Evolutionary conservation across 2,113 vertebrate genomes (phyloP).

Genomic region (Dasyornis broadbenti): DNA sequence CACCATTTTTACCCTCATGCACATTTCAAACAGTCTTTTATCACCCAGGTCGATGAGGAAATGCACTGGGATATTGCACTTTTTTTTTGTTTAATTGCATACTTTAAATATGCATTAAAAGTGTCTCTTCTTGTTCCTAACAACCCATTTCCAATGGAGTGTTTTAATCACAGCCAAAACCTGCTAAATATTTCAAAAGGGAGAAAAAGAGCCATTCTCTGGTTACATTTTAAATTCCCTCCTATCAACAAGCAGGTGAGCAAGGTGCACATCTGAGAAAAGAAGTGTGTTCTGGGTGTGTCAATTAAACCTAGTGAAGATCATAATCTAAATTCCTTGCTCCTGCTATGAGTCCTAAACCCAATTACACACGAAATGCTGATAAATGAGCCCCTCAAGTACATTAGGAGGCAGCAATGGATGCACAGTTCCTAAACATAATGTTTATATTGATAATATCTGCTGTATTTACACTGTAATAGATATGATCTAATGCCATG

Average conservation of each 20-base stretch:
- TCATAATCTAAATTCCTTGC: not conserved
- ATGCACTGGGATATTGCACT: not conserved
- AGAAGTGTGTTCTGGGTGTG: accelerated
- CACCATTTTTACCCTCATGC: not conserved
- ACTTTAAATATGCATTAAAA: not conserved
- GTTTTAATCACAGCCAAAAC: not conserved
- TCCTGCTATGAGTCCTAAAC: not conserved
- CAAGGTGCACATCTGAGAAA: not conserved
- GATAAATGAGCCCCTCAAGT: not conserved
- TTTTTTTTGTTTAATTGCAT: not conserved
- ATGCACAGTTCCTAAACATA: not conserved
- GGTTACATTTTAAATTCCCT: not conserved
- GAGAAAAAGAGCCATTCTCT: not conserved
- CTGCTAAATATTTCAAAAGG: not conserved
- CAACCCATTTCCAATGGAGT: not conserved
- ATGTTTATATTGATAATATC: not conserved
- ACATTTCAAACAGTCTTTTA: not conserved
- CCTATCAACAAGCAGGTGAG: not conserved
- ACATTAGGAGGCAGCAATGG: not conserved
- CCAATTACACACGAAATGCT: not conserved
- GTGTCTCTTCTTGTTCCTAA: not conserved
- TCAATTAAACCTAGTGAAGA: not conserved
- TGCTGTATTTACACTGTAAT: not conserved
- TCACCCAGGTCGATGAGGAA: not conserved
- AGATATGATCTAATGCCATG: no score